phyloP scores from a whole-genome alignment of 1,140 invertebrate species.

The Dendrolimus kikuchii region DNA sequence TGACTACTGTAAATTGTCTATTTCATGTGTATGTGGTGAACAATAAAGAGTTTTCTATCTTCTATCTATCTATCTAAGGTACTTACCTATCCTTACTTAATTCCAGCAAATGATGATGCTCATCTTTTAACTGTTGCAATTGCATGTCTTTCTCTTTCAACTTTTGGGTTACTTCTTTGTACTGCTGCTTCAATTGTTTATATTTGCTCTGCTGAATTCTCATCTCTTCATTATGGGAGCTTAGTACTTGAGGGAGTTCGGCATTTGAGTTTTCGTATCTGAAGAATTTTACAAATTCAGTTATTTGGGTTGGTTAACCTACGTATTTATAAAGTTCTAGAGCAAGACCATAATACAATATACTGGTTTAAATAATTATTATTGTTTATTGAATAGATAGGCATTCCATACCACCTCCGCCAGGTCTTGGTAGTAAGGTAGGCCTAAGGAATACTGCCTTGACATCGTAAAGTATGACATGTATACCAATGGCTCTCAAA shows the following conservation, averaged over 20 bases:
- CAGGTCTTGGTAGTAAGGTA: no score
- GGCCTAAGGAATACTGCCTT: no score
- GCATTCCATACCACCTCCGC: no score
- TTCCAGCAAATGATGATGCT: slow-evolving; percentile 79
- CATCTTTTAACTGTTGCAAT: slow-evolving; percentile 75
- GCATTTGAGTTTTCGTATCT: slow-evolving; percentile 84
- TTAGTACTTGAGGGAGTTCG: slow-evolving; percentile 79
- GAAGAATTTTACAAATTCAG: slow-evolving; percentile 2
- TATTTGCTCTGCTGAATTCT: slow-evolving; percentile 79
- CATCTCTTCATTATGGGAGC: slow-evolving; percentile 84
- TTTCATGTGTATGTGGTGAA: no score
- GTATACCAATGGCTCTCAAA: no score
- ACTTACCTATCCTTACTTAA: slow-evolving; percentile 79
- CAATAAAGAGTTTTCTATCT: no score
- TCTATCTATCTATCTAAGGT: slow-evolving; percentile 3
- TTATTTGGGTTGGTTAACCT: background rate
- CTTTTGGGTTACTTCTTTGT: slow-evolving; percentile 74
- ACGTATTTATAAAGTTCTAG: no score
- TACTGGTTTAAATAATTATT: no score
- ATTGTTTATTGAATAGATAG: no score
- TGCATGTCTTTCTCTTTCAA: slow-evolving; percentile 80
- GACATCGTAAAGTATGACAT: no score
- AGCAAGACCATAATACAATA: no score
- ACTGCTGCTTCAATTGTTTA: slow-evolving; percentile 76
- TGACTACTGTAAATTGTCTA: no score